Conservation (phyloP, 1,140 invertebrate species). For the Lepidurus arcticus region DNA sequence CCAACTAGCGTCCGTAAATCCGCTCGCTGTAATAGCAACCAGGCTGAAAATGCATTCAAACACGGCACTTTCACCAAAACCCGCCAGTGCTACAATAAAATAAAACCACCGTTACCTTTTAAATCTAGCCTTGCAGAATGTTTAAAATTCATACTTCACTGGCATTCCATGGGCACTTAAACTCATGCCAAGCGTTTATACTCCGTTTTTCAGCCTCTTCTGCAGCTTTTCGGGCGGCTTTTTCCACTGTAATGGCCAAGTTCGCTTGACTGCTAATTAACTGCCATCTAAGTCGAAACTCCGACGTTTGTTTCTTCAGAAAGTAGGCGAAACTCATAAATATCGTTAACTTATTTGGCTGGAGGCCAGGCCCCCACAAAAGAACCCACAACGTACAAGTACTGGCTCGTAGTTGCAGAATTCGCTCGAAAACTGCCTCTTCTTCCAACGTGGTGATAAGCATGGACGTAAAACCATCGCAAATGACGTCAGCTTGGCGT, state of each 20-base stretch:
- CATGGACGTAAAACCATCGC: neutral
- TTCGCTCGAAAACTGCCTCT: neutral
- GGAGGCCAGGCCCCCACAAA: neutral
- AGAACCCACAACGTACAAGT: neutral
- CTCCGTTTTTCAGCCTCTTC: neutral
- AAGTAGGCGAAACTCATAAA: neutral
- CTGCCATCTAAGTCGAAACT: neutral
- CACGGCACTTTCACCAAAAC: neutral
- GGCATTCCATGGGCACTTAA: neutral
- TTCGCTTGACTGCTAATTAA: neutral
- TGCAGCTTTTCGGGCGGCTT: neutral
- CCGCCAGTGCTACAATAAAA: neutral
- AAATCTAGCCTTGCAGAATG: too few species aligned
- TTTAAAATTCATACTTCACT: too few species aligned
- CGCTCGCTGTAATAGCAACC: neutral
- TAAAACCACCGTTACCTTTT: neutral
- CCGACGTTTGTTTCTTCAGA: neutral
- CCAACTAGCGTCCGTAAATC: neutral
- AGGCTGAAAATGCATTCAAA: neutral
- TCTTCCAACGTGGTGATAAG: neutral
- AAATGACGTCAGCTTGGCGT: neutral
- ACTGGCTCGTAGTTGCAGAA: neutral
- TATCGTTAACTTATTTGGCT: neutral
- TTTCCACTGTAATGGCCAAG: neutral
- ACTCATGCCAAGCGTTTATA: neutral